Percentiles rank a stretch among this genome's conserved stretches.
Conservation (phyloP, 2,113 vertebrate species). For the Edolisoma coerulescens region DNA sequence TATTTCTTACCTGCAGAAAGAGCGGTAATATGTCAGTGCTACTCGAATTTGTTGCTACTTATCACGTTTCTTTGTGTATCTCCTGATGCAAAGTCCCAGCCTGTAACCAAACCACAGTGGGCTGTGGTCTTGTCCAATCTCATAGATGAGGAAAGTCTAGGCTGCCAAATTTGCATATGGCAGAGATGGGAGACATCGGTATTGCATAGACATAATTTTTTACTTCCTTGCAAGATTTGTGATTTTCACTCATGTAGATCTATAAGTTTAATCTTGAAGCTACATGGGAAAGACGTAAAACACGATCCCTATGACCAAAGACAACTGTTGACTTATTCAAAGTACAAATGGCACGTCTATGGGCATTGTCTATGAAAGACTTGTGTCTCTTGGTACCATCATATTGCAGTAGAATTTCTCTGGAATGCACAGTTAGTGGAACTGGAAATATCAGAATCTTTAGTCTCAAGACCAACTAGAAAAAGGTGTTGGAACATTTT, state of each 20-base stretch:
- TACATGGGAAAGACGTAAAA: background rate
- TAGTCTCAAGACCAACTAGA: background rate
- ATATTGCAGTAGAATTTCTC: background rate
- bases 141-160: background rate
- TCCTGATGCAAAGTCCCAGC: background rate
- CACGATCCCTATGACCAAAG: background rate
- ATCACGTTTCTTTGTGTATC: background rate
- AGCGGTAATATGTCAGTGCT: background rate
- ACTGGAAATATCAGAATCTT: background rate
- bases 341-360: background rate
- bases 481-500: background rate
- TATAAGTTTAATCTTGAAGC: background rate
- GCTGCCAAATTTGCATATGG: background rate
- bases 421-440: background rate
- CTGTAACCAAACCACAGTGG: background rate
- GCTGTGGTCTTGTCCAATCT: background rate
- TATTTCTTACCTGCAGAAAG: background rate
- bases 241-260: background rate
- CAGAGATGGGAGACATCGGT: background rate
- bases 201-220: background rate
- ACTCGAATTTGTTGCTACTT: background rate
- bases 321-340: background rate
- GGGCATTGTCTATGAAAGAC: background rate
- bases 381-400: background rate
- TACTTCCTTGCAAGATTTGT: background rate